Evolutionary conservation across 2,113 vertebrate genomes (phyloP), one percentile per base, ranked within the genome.

Genomic region (Axis porcinus): DNA sequence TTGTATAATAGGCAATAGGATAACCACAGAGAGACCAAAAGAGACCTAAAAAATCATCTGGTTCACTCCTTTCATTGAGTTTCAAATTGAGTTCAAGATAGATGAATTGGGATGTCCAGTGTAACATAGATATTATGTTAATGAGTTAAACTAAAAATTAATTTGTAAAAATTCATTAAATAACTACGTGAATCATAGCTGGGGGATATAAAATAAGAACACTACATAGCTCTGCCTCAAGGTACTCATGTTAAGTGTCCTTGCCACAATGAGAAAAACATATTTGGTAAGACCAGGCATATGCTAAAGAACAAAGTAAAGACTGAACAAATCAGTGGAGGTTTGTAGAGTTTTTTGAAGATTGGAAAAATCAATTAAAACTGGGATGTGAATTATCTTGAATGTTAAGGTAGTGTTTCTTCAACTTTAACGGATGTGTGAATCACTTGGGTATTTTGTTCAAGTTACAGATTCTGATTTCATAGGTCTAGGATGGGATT

Each of bases 161-260:
- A 90, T 45, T 92, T 97, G 82, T 12, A 82, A 92, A 87, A 85
- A 64, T 21, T 86, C 36, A 50, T 81, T 91, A 91, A 90, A 87
- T 14, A 47, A 40, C 33, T 55, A 19, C 57, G 15, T 81, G 23
- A 91, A 67, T 86, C 5, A 57, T 87, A 40, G 6, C 58, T 54
- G 21, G 4, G 2, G 9, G 74, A 55, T 54, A 64, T 12, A 55
- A 96, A 94, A 91, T 67, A 95, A 87, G n/a, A 86, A 86, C 2
- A 28, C 5, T 58, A 30, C 2, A 74, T 86, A 74, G 27, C 36
- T 16, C 5, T 79, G 28, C 2, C 19, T 57, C 33, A 94, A 86
- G 6, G 6, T 86, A 27, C 19, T 83, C 60, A 64, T 36, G 21
- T 70, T 55, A 76, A 86, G 4, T 57, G 2, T 82, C 89, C n/a